Evolutionary conservation across 2,113 vertebrate genomes (phyloP), one percentile per base, ranked within the genome.

Genomic region (Etia nguti): DNA sequence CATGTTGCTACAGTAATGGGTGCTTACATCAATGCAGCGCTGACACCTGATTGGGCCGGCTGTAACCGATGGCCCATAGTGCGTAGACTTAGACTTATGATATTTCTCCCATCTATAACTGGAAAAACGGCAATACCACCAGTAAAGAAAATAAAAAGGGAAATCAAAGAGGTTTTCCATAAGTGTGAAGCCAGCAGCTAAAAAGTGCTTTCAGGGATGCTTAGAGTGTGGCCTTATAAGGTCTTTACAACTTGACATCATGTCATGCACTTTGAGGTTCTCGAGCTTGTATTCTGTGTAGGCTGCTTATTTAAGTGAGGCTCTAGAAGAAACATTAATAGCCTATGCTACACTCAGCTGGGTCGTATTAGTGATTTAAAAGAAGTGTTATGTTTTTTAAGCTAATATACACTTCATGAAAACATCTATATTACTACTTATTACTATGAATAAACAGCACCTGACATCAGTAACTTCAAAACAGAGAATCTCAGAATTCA

Each of bases 121-220:
- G 82, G 88, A 86, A 89, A 90, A 90, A 82, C 11, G 2, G 10
- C 22, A 15, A 46, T 70, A 29, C 77, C 90, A 89, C 70, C 62
- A 79, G 55, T 55, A 89, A 84, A 86, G 82, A 86, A 86, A 87
- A 84, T 80, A 46, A 81, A 88, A 94, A 80, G 41, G 81, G 20
- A 89, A 85, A 57, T 83, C 41, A 85, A 80, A 84, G 52, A 54
- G 59, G 38, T 70, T 93, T 93, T 91, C 86, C 79, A 60, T 79
- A 9, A 41, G 48, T 80, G 15, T 56, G 68, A 55, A 83, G 85
- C 26, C 36, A 20, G 12, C 84, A 55, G 86, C 73, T 86, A 24
- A 48, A 81, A 87, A 55, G 43, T 8, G 31, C 50, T 79, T 82
- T 87, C 46, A 68, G 38, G 22, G 57, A 56, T 3, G 80, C 80